These are phyloP conservation scores for Chrysodeixis includens DNA, from an alignment of 2,888 invertebrate species.

Conservation along the genomic window DNA sequence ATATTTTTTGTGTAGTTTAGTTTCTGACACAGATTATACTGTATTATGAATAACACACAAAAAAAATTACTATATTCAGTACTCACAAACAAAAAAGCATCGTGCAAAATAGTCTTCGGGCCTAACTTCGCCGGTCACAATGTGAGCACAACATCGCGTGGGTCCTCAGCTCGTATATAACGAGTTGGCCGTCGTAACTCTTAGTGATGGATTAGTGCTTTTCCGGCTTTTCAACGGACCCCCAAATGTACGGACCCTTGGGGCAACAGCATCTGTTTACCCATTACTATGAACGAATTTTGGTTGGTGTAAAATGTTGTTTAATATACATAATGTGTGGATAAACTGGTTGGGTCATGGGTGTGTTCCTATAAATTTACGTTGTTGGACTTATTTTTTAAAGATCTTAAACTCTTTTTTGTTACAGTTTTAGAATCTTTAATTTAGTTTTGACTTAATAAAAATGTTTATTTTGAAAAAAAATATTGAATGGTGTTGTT, in stretches of 20 bases:
- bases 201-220: slow-evolving; percentile 82
- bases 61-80: too few relatives aligned
- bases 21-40: too few relatives aligned
- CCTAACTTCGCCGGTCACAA: slow-evolving; percentile 47
- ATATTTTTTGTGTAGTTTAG: too few relatives aligned
- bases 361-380: too few relatives aligned
- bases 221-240: slow-evolving; percentile 83
- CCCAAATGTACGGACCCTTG: slow-evolving; percentile 71
- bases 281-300: slow-evolving; percentile 55
- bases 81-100: not conserved
- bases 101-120: not conserved
- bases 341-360: not conserved
- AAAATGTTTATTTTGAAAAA: too few relatives aligned
- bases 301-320: slow-evolving; percentile 51
- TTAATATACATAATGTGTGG: slow-evolving; percentile 31
- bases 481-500: too few relatives aligned
- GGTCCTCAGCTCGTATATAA: slow-evolving; percentile 69
- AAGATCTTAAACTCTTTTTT: not conserved
- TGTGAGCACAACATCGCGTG: slow-evolving; percentile 57
- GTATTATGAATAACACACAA: too few relatives aligned
- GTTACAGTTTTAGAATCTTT: too few relatives aligned
- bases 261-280: slow-evolving; percentile 59
- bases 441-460: too few relatives aligned
- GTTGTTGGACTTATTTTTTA: not conserved
- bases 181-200: slow-evolving; percentile 74